Evolutionary conservation across 2,797 vertebrate species (phyloP), one percentile per base, ranked within the genome.

Genomic region (Dendrocincla fuliginosa): DNA sequence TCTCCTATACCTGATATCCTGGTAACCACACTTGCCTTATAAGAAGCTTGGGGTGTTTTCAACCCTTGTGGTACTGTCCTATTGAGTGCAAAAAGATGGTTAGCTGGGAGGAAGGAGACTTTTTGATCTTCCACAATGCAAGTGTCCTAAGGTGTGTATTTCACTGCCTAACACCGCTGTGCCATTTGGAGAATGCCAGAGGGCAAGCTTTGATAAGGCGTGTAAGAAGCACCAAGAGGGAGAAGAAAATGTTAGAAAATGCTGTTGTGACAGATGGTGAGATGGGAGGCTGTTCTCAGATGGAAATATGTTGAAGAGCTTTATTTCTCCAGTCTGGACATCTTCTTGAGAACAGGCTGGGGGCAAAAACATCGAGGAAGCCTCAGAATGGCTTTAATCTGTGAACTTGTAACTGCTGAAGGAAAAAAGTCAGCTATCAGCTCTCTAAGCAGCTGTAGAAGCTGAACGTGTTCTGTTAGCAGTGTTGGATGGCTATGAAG

Each of bases 221-320:
- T 16, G 49, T 50, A 75, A 92, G 87, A 89, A 83, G 19, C 19
- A 80, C 42, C 53, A 74, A 94, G 59, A 88, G 59, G 55, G 84
- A 94, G 75, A 89, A 82, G 47, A 93, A 93, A 79, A 88, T 35
- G 47, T 76, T 89, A 92, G 59, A 59, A 93, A 77, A 68, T 74
- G 41, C 64, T 80, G 75, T 71, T 83, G 71, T 87, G 82, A 92
- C 79, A 92, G 82, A 83, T 93, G 82, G 84, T 78, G 68, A 80
- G 82, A 71, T 83, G 42, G 84, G 87, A 92, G 47, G 75, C 71
- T 85, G 78, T 60, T 92, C 64, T 95, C 82, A 91, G 75, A 81
- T 64, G 65, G 79, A 87, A 73, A 64, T 6, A 61, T 61, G 30
- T 39, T 87, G 84, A 87, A 70, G 52, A 92, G 68, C 49, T 93